Conservation (phyloP, 2,113 vertebrate species). For the Ondatra zibethicus region DNA sequence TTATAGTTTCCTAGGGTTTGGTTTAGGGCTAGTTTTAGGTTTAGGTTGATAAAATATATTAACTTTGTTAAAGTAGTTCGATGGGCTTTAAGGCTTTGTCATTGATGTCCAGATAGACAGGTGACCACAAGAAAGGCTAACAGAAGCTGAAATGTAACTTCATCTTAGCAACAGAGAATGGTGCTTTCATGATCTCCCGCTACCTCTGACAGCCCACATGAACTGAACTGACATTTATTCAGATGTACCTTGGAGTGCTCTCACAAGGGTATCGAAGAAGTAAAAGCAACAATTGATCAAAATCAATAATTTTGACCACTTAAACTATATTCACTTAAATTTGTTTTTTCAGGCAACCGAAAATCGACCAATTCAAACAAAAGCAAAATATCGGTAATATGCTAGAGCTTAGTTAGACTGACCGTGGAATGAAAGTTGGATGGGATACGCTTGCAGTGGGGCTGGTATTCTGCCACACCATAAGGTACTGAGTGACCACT, state of each 20-base stretch:
- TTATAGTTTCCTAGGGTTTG: too few relatives aligned
- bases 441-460: neutral
- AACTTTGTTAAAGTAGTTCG: neutral
- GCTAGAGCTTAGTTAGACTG: neutral
- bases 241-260: neutral
- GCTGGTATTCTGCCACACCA: neutral
- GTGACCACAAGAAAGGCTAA: neutral
- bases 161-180: neutral
- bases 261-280: neutral
- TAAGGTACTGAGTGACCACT: neutral
- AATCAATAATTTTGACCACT: neutral
- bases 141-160: neutral
- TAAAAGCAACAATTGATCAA: neutral
- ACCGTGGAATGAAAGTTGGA: neutral
- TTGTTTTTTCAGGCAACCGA: slow-evolving; percentile 10
- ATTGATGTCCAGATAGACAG: neutral
- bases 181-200: neutral
- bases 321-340: neutral
- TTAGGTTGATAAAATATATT: neutral
- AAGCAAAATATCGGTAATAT: neutral
- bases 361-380: neutral
- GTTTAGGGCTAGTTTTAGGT: too few relatives aligned
- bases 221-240: neutral
- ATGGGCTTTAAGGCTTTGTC: neutral
- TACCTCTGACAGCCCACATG: neutral